phyloP scores from a whole-genome alignment of 2,113 vertebrate species.

The Hippotragus niger region DNA sequence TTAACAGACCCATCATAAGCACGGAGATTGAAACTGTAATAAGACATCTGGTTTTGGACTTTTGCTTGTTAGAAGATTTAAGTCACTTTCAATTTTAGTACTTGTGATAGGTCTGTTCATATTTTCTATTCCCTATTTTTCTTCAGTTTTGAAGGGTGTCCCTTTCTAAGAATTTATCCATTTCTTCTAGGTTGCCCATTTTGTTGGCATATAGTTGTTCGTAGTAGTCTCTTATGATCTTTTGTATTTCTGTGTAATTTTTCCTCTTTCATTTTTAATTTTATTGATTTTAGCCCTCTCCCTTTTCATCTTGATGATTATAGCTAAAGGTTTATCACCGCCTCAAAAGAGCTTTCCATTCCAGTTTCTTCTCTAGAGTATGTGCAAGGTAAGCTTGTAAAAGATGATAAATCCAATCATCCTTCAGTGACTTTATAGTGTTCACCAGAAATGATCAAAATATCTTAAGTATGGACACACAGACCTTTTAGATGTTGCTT shows the following conservation, averaged over 20 bases:
- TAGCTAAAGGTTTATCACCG: neutral
- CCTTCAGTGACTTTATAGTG: neutral
- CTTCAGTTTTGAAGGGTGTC: neutral
- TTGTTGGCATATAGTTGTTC: neutral
- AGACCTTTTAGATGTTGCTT: neutral
- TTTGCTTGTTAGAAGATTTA: neutral
- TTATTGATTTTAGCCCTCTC: neutral
- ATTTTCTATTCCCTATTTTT: neutral
- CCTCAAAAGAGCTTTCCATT: neutral
- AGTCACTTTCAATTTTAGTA: neutral
- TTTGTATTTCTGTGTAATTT: neutral
- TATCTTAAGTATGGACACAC: neutral
- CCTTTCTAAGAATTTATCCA: neutral
- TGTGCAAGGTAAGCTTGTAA: neutral
- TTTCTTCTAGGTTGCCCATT: neutral
- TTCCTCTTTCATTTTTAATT: neutral
- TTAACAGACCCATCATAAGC: too few species aligned
- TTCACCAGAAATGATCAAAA: neutral
- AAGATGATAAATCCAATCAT: neutral
- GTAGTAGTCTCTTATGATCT: neutral
- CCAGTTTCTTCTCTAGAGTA: neutral
- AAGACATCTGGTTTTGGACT: neutral
- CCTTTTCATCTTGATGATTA: neutral
- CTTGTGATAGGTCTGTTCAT: neutral
- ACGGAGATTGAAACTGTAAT: too few species aligned